These are phyloP conservation scores for Neelides folsomi DNA, from an alignment of 2,888 invertebrate genomes.

Conservation along the genomic window DNA sequence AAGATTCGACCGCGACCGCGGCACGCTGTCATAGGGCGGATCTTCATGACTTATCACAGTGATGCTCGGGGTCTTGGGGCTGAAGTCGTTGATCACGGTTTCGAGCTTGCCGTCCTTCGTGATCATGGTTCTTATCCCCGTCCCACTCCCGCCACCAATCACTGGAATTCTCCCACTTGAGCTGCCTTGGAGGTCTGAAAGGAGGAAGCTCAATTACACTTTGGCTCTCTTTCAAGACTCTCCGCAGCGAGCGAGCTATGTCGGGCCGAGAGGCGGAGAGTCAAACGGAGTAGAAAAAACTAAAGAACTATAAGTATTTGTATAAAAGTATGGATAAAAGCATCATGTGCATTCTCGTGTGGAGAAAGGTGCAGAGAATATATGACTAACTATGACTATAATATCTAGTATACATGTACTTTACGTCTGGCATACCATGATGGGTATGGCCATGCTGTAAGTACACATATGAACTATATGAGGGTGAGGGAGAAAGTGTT, in stretches of 20 bases:
- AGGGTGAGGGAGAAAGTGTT: no score
- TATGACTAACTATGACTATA: no score
- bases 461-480: no score
- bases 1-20: conserved; percentile 38
- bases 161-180: conserved; percentile 40
- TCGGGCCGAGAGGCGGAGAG: no score
- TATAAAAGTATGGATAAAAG: no score
- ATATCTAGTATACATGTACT: no score
- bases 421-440: no score
- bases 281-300: no score
- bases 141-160: conserved; percentile 39
- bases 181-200: conserved; percentile 61
- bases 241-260: conserved; percentile 18
- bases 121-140: conserved; percentile 35
- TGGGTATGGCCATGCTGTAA: no score
- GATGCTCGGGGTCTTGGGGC: conserved; percentile 34
- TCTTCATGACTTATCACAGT: conserved; percentile 76
- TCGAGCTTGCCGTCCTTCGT: conserved; percentile 41
- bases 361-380: no score
- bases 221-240: conserved; percentile 42
- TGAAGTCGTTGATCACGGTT: conserved; percentile 50
- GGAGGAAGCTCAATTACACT: conserved; percentile 40
- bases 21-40: conserved; percentile 36
- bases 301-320: no score
- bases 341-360: no score